Evolutionary conservation across 2,888 invertebrate genomes (phyloP), one percentile per base, ranked within the genome.

Genomic region (Mesopsocus fuscifrons): DNA sequence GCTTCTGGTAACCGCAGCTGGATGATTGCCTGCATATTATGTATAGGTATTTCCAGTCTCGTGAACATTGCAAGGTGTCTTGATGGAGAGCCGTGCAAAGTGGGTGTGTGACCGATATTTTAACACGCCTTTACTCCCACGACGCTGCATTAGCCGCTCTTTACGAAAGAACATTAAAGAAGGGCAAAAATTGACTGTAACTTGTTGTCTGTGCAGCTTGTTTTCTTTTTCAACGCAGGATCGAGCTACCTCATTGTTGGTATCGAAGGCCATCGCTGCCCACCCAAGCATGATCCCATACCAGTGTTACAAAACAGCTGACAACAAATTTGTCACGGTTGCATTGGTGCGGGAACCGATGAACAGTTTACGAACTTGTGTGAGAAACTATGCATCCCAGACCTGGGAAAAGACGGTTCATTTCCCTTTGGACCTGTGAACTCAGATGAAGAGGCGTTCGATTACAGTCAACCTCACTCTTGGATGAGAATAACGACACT

Each of bases 261-360:
- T 0, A 67, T 68, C 23, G 50, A 52, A 9, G 50, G 47, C 3
- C 64, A 68, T 45, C 68, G 85, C 41, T 81, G 80, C 84, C 1
- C 95, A 97, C 59, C 82, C 78, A 46, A 91, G 85, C 56, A 78
- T 97, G 46, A 95, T 95, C 0, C 95, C 95, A 0, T 95, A 97
- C 56, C 79, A 94, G 66, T 74, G 83, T 2, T 95, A 94, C 55
- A 67, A 71, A 54, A 85, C 89, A 0, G 70, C 69, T 55, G 80
- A 89, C 57, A 82, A 83, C 1, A 52, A 55, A 8, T 79, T 79
- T 54, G 69, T 92, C 43, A 84, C 94, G 0, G 66, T n/a, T n/a
- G n/a, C n/a, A n/a, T 94, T 3, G 92, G 92, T 1, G 72, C 84
- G 2, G 92, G 88, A 2, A 91, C 85, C 38, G 78, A 94, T 57